Evolutionary conservation across 2,797 vertebrate species (phyloP).

Genomic region (Limosa lapponica): DNA sequence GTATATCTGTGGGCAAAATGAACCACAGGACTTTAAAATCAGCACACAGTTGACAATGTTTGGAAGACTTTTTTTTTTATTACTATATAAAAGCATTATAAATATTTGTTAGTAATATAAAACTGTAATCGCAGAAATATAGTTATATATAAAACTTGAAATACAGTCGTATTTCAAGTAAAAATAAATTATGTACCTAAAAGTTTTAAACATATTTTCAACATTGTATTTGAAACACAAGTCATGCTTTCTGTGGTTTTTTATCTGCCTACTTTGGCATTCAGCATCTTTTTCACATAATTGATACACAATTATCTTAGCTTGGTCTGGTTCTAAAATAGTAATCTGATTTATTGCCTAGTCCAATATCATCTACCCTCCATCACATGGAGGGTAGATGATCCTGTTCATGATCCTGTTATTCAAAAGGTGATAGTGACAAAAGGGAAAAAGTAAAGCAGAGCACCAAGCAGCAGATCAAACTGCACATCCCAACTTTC

Average conservation of each 20-base stretch:
- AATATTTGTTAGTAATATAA: background rate
- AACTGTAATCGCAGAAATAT: background rate
- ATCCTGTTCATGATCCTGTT: background rate
- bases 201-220: background rate
- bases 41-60: background rate
- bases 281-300: background rate
- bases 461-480: background rate
- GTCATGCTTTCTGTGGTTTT: background rate
- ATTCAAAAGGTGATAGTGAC: background rate
- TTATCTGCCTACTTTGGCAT: background rate
- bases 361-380: background rate
- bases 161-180: background rate
- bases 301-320: background rate
- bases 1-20: background rate
- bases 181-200: background rate
- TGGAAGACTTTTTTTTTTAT: background rate
- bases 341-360: background rate
- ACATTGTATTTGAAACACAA: background rate
- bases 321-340: background rate
- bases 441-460: background rate
- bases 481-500: background rate
- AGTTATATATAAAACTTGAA: background rate
- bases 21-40: background rate
- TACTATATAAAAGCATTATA: background rate
- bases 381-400: too few species aligned